Evolutionary conservation across 2,888 invertebrate genomes (phyloP).

Genomic region (Apocheima hispidaria): DNA sequence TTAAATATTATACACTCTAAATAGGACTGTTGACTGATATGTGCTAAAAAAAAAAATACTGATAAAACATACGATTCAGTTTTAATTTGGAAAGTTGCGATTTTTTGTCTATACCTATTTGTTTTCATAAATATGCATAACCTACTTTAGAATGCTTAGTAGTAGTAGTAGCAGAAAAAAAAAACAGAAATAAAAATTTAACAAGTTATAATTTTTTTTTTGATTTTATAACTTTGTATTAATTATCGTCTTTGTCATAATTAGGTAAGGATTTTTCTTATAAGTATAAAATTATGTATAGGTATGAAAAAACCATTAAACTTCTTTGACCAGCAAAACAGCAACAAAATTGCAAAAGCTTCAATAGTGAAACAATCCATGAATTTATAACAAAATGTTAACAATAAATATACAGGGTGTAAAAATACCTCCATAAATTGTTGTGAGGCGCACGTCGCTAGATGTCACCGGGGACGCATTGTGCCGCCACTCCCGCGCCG

Average conservation of each 20-base stretch:
- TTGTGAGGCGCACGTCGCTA: conserved; percentile 48
- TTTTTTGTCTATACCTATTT: background rate
- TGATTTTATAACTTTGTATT: no score
- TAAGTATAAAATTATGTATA: no score
- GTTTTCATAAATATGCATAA: background rate
- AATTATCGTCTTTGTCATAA: no score
- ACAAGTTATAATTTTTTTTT: no score
- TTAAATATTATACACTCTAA: conserved; percentile 28
- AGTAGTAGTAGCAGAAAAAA: no score
- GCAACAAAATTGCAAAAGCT: conserved; percentile 8
- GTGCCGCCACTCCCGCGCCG: conserved; percentile 49
- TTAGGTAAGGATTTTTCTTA: no score
- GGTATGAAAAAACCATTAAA: background rate
- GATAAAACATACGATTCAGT: background rate
- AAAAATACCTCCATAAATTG: conserved; percentile 45
- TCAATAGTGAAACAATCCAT: conserved; percentile 20
- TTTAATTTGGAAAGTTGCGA: background rate
- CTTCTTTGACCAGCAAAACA: background rate
- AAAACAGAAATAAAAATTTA: no score
- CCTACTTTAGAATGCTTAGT: no score
- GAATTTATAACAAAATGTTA: conserved; percentile 35
- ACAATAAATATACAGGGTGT: conserved; percentile 48
- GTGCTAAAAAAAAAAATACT: conserved; percentile 21
- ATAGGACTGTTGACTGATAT: conserved; percentile 13
- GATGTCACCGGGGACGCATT: conserved; percentile 50